Base-by-base conservation (phyloP, 2,797 vertebrate genomes). In the Syncerus caffer region DNA sequence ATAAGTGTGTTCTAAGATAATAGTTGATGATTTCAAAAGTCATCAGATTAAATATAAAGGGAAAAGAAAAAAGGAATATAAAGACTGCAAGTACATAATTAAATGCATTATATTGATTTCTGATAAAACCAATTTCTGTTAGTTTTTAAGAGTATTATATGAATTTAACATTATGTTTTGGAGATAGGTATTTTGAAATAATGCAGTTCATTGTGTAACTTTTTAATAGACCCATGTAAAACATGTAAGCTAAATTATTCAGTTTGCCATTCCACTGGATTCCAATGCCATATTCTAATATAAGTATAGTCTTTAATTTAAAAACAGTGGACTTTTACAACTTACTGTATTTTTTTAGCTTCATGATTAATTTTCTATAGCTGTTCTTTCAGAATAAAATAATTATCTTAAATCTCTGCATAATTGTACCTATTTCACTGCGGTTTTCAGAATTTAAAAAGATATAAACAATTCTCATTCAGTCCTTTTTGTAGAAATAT, bases 11-110 rank as follows among this genome's bases (percentile, higher is more conserved):
- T 97, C 51, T 78, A 29, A 96, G 89, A 96, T 83, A 93, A 62
- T 71, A 80, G 58, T 58, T 97, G 87, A 97, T 98, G 98, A 98
- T 98, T 98, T 97, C 85, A 97, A 97, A 98, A 97, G 84, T 97
- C 62, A 96, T 96, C 82, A 82, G 92, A 93, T 97, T 96, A 98
- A 98, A 93, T 93, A 97, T 60, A 97, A 90, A 96, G 80, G 58
- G 57, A 98, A 96, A 98, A 76, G 80, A 97, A 84, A 84, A 96
- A 96, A 47, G 74, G 45, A 98, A 93, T 90, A 93, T 92, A 97
- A 98, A 97, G 71, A 91, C 74, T 67, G 7, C 15, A 50, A 90
- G 85, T 94, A 29, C 96, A 89, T 76, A 98, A 92, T 97, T 97
- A 88, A 97, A 96, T 97, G 94, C 47, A 95, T 97, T 98, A 96